Evolutionary conservation across 1,140 invertebrate genomes (phyloP).

Genomic region (Trichomalopsis sarcophagae): DNA sequence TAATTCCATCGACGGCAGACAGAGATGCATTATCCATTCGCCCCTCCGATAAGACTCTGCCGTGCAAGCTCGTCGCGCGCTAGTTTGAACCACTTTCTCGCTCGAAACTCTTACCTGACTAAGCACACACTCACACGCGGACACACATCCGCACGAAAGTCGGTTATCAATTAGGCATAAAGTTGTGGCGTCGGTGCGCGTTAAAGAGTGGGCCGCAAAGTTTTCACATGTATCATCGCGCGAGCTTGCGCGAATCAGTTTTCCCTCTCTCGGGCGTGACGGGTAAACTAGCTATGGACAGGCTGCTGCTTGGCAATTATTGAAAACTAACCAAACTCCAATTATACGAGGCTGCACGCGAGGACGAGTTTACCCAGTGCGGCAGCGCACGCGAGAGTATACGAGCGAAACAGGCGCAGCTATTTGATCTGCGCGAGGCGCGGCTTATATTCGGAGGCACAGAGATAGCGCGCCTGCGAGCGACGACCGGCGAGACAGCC

Average conservation of each 20-base stretch:
- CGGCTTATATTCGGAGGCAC: not conserved
- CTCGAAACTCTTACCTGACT: not conserved
- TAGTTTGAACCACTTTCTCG: constrained; percentile 14
- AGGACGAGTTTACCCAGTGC: not conserved
- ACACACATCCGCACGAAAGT: constrained; percentile 1
- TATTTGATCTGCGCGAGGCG: not conserved
- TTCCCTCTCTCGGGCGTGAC: constrained; percentile 23
- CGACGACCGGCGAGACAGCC: constrained; percentile 24
- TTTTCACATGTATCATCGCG: constrained; percentile 7
- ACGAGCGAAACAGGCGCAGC: constrained; percentile 10
- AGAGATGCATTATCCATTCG: no score
- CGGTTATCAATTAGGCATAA: constrained; percentile 43
- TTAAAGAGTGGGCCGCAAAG: constrained; percentile 3
- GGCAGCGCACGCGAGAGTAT: constrained; percentile 16
- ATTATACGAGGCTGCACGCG: constrained; percentile 41
- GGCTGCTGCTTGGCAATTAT: constrained; percentile 39
- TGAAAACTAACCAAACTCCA: constrained; percentile 53
- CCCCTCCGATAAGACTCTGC: no score
- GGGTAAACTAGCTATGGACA: constrained; percentile 43
- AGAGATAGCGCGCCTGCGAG: constrained; percentile 20
- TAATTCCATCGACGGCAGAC: no score
- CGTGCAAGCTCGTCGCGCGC: not conserved
- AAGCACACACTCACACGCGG: not conserved
- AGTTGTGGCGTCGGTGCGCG: not conserved
- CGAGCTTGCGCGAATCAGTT: not conserved